Percentiles rank a stretch among this genome's conserved stretches.
phyloP scores from a whole-genome alignment of 2,113 vertebrate genomes.

The Pleuronectes platessa region DNA sequence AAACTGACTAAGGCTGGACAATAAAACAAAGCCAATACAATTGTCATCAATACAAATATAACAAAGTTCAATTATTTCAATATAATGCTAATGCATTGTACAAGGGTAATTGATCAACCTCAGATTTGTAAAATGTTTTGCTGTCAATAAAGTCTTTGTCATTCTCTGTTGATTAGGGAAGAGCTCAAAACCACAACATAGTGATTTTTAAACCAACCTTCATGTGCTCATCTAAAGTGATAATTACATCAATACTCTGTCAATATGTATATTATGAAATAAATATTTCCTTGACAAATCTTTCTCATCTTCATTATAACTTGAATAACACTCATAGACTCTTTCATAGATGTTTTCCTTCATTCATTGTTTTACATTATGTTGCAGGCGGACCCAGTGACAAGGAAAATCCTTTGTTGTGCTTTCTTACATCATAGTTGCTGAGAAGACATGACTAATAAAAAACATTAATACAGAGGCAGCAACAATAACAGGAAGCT shows the following conservation, averaged over 20 bases:
- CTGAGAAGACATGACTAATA: not conserved
- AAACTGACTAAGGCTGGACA: too few species aligned
- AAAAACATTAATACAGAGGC: not conserved
- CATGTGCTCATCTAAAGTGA: too few species aligned
- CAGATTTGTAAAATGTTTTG: too few species aligned
- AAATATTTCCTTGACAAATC: not conserved
- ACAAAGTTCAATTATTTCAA: too few species aligned
- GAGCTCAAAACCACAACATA: too few species aligned
- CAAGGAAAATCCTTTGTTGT: not conserved
- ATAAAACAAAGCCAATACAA: too few species aligned
- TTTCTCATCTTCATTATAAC: not conserved
- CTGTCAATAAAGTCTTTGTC: too few species aligned
- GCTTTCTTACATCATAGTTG: not conserved
- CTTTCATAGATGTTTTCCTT: not conserved
- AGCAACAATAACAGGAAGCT: slow-evolving; percentile 7
- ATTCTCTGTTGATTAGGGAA: too few species aligned
- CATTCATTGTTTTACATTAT: not conserved
- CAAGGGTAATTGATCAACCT: too few species aligned
- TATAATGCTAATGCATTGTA: too few species aligned
- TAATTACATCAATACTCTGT: not conserved
- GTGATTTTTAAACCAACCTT: too few species aligned
- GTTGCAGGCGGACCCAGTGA: not conserved
- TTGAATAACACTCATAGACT: not conserved
- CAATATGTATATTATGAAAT: not conserved
- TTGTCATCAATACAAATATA: too few species aligned